A percentile compares a stretch with the other conserved stretches of the same genome.
These are phyloP conservation scores for Sitophilus oryzae DNA, from an alignment of 1,140 invertebrate species.

Conservation along the genomic window DNA sequence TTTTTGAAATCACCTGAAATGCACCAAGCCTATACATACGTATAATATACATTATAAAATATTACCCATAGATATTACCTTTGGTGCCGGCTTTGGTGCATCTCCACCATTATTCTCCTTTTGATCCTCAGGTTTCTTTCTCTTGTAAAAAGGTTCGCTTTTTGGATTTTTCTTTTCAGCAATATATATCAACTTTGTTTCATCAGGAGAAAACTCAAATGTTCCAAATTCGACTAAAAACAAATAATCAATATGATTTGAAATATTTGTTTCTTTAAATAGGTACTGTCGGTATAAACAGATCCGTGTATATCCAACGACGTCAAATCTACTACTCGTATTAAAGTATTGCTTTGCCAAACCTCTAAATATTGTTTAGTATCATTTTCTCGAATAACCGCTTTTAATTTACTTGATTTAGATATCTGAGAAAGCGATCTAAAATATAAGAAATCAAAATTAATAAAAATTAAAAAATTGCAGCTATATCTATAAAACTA, in stretches of 20 bases:
- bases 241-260: too few species aligned
- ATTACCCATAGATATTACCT: conserved; percentile 10
- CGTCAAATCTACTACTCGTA: conserved; percentile 59
- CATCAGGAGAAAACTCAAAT: conserved; percentile 67
- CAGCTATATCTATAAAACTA: too few species aligned
- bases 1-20: too few species aligned
- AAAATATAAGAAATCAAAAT: conserved; percentile 33
- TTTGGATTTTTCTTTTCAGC: conserved; percentile 75
- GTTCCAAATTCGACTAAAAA: conserved; percentile 64
- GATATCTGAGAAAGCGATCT: conserved; percentile 57
- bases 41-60: too few species aligned
- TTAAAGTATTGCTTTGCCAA: conserved; percentile 54
- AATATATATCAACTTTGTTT: conserved; percentile 67
- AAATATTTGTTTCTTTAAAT: too few species aligned
- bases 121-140: conserved; percentile 48
- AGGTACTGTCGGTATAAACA: conserved; percentile 67
- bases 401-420: conserved; percentile 52
- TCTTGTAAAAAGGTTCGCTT: conserved; percentile 66
- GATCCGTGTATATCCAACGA: conserved; percentile 67
- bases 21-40: too few species aligned
- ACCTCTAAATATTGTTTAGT: conserved; percentile 66
- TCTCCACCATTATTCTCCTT: conserved; percentile 38
- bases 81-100: conserved; percentile 12
- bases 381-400: conserved; percentile 55
- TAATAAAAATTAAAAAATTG: neutral